phyloP scores from a whole-genome alignment of 2,888 invertebrate species.

The Drosophila neotestacea region DNA sequence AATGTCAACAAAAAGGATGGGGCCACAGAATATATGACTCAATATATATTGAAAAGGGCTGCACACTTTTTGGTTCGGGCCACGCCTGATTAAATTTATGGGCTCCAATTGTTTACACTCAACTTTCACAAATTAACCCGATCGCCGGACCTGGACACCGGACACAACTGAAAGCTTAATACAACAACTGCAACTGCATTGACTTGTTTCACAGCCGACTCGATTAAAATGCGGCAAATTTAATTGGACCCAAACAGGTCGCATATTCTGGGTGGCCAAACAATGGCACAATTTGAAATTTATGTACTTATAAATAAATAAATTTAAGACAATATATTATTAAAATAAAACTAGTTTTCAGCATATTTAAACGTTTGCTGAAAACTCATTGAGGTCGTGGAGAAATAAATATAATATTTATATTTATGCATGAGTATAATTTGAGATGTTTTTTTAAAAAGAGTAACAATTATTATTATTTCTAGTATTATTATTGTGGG shows the following conservation, averaged over 20 bases:
- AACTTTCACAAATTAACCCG: constrained; percentile 79
- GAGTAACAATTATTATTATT: too few relatives aligned
- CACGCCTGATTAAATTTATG: constrained; percentile 81
- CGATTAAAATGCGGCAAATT: constrained; percentile 76
- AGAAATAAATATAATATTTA: too few relatives aligned
- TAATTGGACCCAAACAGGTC: constrained; percentile 69
- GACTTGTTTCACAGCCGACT: constrained; percentile 57
- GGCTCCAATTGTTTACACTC: constrained; percentile 76
- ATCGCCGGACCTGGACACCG: constrained; percentile 20
- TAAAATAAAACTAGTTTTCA: background rate
- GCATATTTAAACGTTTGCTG: too few relatives aligned
- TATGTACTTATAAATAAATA: background rate
- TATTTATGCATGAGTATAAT: too few relatives aligned
- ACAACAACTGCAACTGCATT: constrained; percentile 36
- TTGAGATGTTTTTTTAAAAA: too few relatives aligned
- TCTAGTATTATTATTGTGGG: too few relatives aligned
- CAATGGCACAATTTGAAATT: constrained; percentile 34
- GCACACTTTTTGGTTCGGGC: constrained; percentile 53
- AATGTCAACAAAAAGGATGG: constrained; percentile 68
- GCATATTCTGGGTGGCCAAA: constrained; percentile 73
- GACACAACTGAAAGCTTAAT: constrained; percentile 8
- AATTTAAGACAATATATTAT: background rate
- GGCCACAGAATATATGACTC: constrained; percentile 35
- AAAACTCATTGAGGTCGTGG: too few relatives aligned
- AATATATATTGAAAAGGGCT: constrained; percentile 70